Percentiles rank a stretch among this genome's conserved stretches.
phyloP scores from a whole-genome alignment of 1,140 invertebrate species.

The Asbolus verrucosus region DNA sequence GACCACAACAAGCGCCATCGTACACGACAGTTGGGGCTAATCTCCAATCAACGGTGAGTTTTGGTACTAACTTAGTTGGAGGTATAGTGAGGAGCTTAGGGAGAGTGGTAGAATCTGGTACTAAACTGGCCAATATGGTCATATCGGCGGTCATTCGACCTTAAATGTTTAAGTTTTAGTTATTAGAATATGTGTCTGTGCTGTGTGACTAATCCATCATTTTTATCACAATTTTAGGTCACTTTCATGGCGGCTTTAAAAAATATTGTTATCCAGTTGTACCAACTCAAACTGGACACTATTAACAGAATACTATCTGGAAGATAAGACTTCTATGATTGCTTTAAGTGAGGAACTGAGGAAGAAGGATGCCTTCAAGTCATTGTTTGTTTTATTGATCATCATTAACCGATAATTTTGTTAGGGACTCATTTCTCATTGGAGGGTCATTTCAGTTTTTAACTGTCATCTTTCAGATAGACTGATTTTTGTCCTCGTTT shows the following conservation, averaged over 20 bases:
- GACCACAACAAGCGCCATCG: constrained; percentile 19
- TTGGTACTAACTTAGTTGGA: constrained; percentile 56
- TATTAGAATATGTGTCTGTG: constrained; percentile 15
- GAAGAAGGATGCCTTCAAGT: constrained; percentile 5
- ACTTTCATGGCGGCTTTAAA: constrained; percentile 38
- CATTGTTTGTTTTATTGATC: not conserved
- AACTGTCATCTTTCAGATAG: constrained; percentile 33
- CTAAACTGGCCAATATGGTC: constrained; percentile 59
- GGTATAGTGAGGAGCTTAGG: constrained; percentile 54
- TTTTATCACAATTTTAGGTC: constrained; percentile 35
- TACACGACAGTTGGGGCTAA: constrained; percentile 37
- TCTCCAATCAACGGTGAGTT: constrained; percentile 51
- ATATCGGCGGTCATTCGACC: constrained; percentile 16
- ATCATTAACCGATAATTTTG: constrained; percentile 20
- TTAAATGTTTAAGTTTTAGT: constrained; percentile 23
- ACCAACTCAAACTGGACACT: constrained; percentile 28
- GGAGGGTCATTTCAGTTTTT: too few species aligned
- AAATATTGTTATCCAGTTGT: constrained; percentile 39
- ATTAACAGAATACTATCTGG: constrained; percentile 36
- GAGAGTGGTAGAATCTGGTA: constrained; percentile 59
- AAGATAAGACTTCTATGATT: constrained; percentile 30
- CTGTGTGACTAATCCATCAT: constrained; percentile 23
- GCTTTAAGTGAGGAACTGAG: too few species aligned
- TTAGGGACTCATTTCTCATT: constrained; percentile 18
- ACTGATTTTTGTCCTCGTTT: constrained; percentile 13